phyloP scores from a whole-genome alignment of 2,113 vertebrate genomes.

The Felis catus region DNA sequence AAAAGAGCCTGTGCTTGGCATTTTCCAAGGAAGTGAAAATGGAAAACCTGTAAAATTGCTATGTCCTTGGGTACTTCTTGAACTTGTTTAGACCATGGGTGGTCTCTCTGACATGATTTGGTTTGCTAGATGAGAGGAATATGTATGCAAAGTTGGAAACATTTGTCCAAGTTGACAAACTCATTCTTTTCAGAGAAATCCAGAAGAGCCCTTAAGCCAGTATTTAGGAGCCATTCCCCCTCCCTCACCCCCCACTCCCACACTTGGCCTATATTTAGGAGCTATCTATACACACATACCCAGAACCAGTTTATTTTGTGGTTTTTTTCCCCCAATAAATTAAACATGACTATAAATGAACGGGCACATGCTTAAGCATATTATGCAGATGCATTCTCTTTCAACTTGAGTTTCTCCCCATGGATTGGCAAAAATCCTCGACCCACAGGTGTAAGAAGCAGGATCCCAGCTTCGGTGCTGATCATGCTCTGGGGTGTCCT shows the following conservation, averaged over 20 bases:
- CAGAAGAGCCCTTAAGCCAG: neutral
- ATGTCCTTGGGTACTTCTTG: neutral
- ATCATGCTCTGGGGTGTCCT: neutral
- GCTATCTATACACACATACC: neutral
- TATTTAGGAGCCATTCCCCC: neutral
- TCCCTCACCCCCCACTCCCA: too few species aligned
- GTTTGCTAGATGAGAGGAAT: neutral
- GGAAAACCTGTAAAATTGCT: neutral
- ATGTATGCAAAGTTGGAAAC: neutral
- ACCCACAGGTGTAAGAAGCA: neutral
- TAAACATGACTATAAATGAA: neutral
- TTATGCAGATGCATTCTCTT: neutral
- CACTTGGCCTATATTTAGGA: neutral
- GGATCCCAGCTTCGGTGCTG: neutral
- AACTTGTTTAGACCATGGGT: neutral
- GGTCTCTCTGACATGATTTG: neutral
- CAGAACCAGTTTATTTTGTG: neutral
- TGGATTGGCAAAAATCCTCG: neutral
- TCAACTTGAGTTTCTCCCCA: neutral
- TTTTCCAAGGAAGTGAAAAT: neutral
- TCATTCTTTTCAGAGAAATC: neutral
- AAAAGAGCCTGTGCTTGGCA: neutral
- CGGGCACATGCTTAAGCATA: neutral
- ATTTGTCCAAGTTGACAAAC: neutral
- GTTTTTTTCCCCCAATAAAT: neutral